Evolutionary conservation across 2,888 invertebrate species (phyloP).

Genomic region (Cabera pusaria): DNA sequence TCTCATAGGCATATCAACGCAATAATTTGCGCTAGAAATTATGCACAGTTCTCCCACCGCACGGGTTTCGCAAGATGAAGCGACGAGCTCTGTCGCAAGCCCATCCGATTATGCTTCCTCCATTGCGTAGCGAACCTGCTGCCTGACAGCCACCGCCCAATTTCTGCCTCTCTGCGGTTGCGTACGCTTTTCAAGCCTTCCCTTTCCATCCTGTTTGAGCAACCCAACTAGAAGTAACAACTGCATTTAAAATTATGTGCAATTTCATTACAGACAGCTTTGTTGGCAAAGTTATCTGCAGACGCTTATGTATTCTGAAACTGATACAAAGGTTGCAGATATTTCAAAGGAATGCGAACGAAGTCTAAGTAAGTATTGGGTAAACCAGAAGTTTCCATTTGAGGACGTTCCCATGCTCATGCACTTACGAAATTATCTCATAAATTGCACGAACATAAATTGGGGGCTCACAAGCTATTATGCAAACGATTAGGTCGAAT

Average conservation of each 20-base stretch:
- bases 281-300: no score
- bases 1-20: constrained; percentile 15
- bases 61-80: constrained; percentile 31
- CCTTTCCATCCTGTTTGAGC: constrained; percentile 17
- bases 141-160: constrained; percentile 40
- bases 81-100: constrained; percentile 51
- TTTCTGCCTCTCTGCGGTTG: constrained; percentile 63
- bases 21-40: constrained; percentile 24
- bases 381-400: background rate
- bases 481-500: constrained; percentile 58
- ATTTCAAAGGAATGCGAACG: no score
- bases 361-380: no score
- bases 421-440: constrained; percentile 10
- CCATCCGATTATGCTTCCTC: constrained; percentile 67
- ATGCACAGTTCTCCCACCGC: constrained; percentile 21
- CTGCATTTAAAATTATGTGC: background rate
- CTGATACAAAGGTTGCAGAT: no score
- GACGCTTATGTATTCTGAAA: no score
- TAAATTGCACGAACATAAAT: constrained; percentile 17
- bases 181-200: constrained; percentile 24
- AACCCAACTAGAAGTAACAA: constrained; percentile 3
- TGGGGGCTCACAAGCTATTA: constrained; percentile 36
- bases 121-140: constrained; percentile 51
- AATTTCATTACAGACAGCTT: constrained; percentile 3
- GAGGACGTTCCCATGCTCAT: constrained; percentile 5